Evolutionary conservation across 2,888 invertebrate species (phyloP), one percentile per base, ranked within the genome.

Genomic region (Cephus pulcher): DNA sequence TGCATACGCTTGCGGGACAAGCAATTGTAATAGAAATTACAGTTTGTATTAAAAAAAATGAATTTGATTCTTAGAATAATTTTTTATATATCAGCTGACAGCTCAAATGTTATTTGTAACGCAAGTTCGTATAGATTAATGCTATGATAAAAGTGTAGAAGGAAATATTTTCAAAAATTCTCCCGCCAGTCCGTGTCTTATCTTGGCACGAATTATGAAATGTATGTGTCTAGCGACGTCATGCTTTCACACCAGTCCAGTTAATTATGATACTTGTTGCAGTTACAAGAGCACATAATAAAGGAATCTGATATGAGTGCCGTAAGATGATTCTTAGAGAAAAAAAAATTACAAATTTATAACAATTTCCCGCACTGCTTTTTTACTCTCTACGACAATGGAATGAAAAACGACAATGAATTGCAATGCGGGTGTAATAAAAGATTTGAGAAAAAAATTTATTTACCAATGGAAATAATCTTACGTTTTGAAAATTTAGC

Each of bases 221-320:
- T 56, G 56, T 56, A 56, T 9, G 40, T 56, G 1, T 23, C 56
- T 56, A 56, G 9, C 56, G 56, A 56, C 56, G 56, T 56, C 56
- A 56, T 56, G 56, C 56, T 56, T 84, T 83, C 81, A 86, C 82
- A 85, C 81, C 80, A 77, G 82, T 83, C 78, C 80, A 56, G 23
- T 56, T 56, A 56, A 56, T 56, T 82, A 85, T 85, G 79, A 84
- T 82, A 83, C 81, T 76, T 76, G 81, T 83, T 85, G 84, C 86
- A 85, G 85, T 23, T 81, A 83, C 87, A 86, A 81, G 83, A 85
- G 84, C 85, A 86, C 84, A 87, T 56, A 56, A 23, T 56, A 56
- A 23, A 56, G 23, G 56, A 56, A 23, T 56, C 23, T 56, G 23
- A 56, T 56, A 56, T 23, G 56, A 23, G 9, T 23, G 23, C 2